Base-by-base conservation (phyloP, 2,113 vertebrate species). In the Poecile atricapillus region DNA sequence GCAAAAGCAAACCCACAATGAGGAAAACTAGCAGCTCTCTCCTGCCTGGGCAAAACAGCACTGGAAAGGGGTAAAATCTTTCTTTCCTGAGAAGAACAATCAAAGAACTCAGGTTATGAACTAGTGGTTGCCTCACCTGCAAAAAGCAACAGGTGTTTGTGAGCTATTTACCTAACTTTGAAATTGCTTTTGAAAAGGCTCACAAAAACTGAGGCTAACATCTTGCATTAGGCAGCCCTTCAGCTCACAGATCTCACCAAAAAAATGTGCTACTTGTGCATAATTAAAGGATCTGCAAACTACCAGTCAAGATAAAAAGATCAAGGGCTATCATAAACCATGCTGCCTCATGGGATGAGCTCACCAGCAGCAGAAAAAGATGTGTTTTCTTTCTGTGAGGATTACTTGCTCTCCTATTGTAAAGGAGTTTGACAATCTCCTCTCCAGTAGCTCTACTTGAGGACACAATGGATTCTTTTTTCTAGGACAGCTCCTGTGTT, bases 271-370 rank as follows among this genome's bases (percentile, higher is more conserved):
- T 77, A 74, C 52, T 60, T 90, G 35, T 59, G 69, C 56, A 20
- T 86, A 95, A 94, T 94, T 92, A 97, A 93, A 96, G 92, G 93
- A 81, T 75, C 90, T 92, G 75, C 76, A 92, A 96, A 89, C 76
- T 80, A 87, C 79, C 10, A 88, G 56, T 75, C 65, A 81, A 94
- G 93, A 90, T 92, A 95, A 90, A 97, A 90, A 95, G 94, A 93
- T 86, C 92, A 92, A 93, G 64, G 71, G 60, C 71, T 83, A 50
- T 93, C 68, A 62, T 96, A 96, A 96, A 86, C 88, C 85, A 88
- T 86, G 33, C 25, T 95, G 44, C 41, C 22, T 67, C 37, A 19
- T 55, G 64, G 15, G 82, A 80, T 94, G 93, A 95, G 63, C 43
- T 94, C 79, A 94, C 22, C 31, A 86, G 24, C 56, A 92, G 68